phyloP scores from a whole-genome alignment of 2,113 vertebrate genomes.

The Eulemur rufifrons region DNA sequence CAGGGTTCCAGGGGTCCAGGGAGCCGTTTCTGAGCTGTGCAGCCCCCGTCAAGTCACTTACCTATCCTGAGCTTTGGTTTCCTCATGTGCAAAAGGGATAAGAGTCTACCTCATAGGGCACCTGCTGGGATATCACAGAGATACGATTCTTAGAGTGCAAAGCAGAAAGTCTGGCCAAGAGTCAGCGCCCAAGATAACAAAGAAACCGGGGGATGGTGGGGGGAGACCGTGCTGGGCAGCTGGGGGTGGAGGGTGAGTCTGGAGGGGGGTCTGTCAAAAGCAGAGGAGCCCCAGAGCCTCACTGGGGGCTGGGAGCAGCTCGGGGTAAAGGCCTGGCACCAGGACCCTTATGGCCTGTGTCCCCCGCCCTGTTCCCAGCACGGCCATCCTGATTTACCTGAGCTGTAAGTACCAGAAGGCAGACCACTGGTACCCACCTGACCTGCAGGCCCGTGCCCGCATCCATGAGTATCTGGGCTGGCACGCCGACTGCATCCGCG shows the following conservation, averaged over 20 bases:
- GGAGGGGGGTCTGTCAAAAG: conserved; percentile 86
- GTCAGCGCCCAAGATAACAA: background rate
- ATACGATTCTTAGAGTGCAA: background rate
- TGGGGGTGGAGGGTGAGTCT: conserved; percentile 85
- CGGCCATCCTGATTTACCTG: conserved; percentile 64
- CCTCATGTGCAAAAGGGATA: background rate
- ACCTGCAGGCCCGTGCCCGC: conserved; percentile 79
- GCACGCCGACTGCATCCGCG: conserved; percentile 80
- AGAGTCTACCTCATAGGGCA: background rate
- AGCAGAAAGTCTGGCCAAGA: background rate
- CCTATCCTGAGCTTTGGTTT: background rate
- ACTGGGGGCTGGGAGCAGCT: background rate
- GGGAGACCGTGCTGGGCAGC: conserved; percentile 81
- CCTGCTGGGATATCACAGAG: background rate
- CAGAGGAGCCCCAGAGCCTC: conserved; percentile 85
- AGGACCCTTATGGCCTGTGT: background rate
- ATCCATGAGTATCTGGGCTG: conserved; percentile 89
- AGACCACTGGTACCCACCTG: conserved; percentile 86
- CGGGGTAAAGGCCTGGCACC: background rate
- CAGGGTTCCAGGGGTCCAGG: background rate
- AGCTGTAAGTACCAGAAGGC: conserved; percentile 23
- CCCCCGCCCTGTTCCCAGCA: background rate
- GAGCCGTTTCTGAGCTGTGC: background rate
- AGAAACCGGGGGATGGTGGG: background rate
- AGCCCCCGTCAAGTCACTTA: background rate